Base-by-base conservation (phyloP, 2,888 invertebrate species). In the Ichneumoninae sp. region DNA sequence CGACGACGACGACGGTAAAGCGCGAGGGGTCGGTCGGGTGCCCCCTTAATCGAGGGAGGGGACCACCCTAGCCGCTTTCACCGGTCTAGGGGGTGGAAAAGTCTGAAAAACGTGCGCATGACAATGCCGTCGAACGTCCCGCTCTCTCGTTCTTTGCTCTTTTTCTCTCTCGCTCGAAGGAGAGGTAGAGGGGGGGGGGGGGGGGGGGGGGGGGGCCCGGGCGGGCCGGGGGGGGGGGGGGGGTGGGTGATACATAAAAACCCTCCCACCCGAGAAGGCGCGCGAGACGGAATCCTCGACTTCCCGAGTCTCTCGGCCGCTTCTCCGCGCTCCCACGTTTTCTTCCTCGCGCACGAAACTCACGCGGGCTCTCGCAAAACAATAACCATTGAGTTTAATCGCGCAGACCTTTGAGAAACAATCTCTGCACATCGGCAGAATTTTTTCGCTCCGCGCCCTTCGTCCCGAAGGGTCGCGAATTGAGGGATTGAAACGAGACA, bases 21-120 rank as follows among this genome's bases (percentile, higher is more conserved):
- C 66, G 62, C 74, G 74, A 74, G 36, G 66, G 66, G 76, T 57
- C 57, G 72, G 22, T 26, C 40, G 66, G 36, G 76, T 70, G 78
- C 77, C 80, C 84, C 60, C 76, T 52, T 75, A 40, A 77, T 57
- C 78, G 74, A 78, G 80, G 80, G 80, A 78, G 84, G 76, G 79
- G 85, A 44, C 82, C 79, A 72, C 82, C 82, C 75, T 81, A 52
- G 62, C 47, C 22, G 36, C 75, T 75, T 79, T 76, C 62, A 69
- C 22, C 47, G 83, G 71, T 83, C 79, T 84, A 83, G 87, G 88
- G 93, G 93, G 91, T 92, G 93, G 91, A 92, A 93, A 92, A 93
- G 91, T 91, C 90, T 91, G 92, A 93, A 93, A 93, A 93, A 93
- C 92, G 92, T 92, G 93, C 93, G 94, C 94, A 94, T 93, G 94